Base-by-base conservation (phyloP, 2,888 invertebrate species). In the Nymphalis c-album region DNA sequence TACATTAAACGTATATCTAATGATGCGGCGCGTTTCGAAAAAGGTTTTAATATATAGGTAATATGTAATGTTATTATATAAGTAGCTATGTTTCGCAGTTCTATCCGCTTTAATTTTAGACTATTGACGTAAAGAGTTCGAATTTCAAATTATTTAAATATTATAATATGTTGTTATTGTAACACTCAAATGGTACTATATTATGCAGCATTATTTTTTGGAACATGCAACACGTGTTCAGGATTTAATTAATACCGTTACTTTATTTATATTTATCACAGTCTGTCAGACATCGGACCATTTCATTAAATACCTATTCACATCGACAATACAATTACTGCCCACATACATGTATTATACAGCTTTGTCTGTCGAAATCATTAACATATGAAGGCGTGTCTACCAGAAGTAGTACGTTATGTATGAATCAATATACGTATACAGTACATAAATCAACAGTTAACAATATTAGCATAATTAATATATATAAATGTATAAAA, bases 331-430 rank as follows among this genome's bases (percentile, higher is more conserved):
- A 72, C 73, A 75, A 71, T 74, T 68, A 67, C 67, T 61, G 20
- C 76, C 73, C 69, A 75, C 75, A 68, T 68, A 45, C 67, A 71
- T 51, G 40, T 48, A 55, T 67, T 63, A 68, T 47, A 69, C 68
- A 63, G 71, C 64, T 13, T 40, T 40, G 73, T 73, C 71, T 76
- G 71, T 74, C 68, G 70, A 72, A 75, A 71, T 40, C 2, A 40
- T 73, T 74, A 74, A 67, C 73, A 74, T 72, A 69, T 65, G 77
- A 80, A 80, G 82, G 80, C 71, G 82, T 79, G 83, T 76, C 76
- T 76, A 58, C 59, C 61, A 60, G 59, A 64, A 55, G 58, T 58
- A 64, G 57, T 68, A 64, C 57, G 35, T 22, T 60, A 47, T 60
- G 20, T 60, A 47, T 60, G 20, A 60, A 53, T 71, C 61, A 69